Base-by-base conservation (phyloP, 2,113 vertebrate species). In the Nyctereutes procyonoides region DNA sequence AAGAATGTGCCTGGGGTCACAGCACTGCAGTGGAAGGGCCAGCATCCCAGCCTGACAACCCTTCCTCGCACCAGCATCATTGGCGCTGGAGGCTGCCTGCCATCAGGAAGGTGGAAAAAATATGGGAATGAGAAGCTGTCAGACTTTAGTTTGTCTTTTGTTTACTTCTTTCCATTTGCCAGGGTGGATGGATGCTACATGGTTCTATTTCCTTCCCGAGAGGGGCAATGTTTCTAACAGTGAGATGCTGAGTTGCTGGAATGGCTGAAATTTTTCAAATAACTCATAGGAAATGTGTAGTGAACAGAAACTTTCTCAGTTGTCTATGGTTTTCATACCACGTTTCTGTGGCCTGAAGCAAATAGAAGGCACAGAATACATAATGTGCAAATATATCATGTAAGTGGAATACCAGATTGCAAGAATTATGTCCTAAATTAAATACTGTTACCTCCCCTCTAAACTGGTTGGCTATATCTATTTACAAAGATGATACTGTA, bases 1-100 rank as follows among this genome's bases (percentile, higher is more conserved):
- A 48, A 9, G 22, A 26, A 32, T 24, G 58, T 35, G 35, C 16
- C 30, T 26, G 15, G 9, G 28, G 17, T 43, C n/a, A 77, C 26
- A 38, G 1, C 3, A 1, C 26, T 24, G 17, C 28, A 8, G 14
- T 53, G 32, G 56, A 22, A 6, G 32, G 22, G 1, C 26, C 13
- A 2, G 11, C 5, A 2, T 55, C 4, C 32, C 3, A 65, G 28
- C 1, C 16, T 4, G 9, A 71, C 35, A 19, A 4, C 17, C 0
- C 17, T 17, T 7, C 26, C 17, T 56, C 28, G 15, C 16, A 11
- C 15, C 22, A 2, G 16, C 13, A 30, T 32, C 26, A 14, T 22
- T 24, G 7, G 76, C 1, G 0, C n/a, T 11, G 26, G n/a, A 89
- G 58, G 26, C 69, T 32, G n/a, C 9, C 12, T 19, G 30, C 32